Conservation (phyloP, 2,113 vertebrate genomes). For the Ariopsis seemanni region DNA sequence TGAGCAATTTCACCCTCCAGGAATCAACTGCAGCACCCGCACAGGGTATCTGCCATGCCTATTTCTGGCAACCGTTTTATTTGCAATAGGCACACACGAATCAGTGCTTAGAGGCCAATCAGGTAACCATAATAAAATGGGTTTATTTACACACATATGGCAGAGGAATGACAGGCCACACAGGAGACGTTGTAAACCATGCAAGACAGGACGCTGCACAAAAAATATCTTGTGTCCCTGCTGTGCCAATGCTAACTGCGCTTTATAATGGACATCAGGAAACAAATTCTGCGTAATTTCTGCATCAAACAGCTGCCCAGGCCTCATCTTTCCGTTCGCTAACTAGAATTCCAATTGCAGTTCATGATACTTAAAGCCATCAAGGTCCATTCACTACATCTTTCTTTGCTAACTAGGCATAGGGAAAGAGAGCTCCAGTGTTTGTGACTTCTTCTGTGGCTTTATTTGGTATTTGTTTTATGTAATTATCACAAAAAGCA, state of each 20-base stretch:
- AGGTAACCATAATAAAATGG: slow-evolving; percentile 44
- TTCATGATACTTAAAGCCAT: neutral
- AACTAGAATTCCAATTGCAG: neutral
- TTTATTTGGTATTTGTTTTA: neutral
- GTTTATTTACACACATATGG: slow-evolving; percentile 45
- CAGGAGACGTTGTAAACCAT: slow-evolving; percentile 35
- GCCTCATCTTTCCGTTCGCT: slow-evolving; percentile 2
- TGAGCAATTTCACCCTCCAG: slow-evolving; percentile 25
- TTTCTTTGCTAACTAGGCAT: neutral
- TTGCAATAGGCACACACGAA: slow-evolving; percentile 29
- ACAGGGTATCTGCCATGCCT: slow-evolving; percentile 21
- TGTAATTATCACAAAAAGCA: neutral
- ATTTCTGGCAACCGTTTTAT: slow-evolving; percentile 37
- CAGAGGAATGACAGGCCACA: slow-evolving; percentile 39
- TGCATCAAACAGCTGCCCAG: neutral
- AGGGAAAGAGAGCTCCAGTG: neutral
- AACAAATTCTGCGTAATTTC: slow-evolving; percentile 3
- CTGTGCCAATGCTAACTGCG: neutral
- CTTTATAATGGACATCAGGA: neutral
- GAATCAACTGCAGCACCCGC: slow-evolving; percentile 8
- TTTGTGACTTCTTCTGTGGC: neutral
- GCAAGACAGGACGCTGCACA: neutral
- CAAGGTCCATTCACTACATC: neutral
- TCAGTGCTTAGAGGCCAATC: slow-evolving; percentile 36
- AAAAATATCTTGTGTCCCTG: slow-evolving; percentile 11